A percentile compares a stretch with the other conserved stretches of the same genome.
phyloP scores from a whole-genome alignment of 2,797 vertebrate genomes.

The Betta splendens region DNA sequence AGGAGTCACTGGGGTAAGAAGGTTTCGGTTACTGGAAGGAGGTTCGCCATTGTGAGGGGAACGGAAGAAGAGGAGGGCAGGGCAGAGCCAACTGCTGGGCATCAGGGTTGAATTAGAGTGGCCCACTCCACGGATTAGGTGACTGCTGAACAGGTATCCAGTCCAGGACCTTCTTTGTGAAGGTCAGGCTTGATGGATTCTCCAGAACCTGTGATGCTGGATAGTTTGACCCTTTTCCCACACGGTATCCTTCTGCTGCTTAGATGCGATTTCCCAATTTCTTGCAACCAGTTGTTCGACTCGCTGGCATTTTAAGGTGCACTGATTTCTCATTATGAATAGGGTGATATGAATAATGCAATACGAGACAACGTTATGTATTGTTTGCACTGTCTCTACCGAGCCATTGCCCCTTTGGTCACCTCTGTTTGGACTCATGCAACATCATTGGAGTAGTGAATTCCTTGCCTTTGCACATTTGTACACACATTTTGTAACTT shows the following conservation, averaged over 20 bases:
- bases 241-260: constrained; percentile 39
- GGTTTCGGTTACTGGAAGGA: constrained; percentile 83
- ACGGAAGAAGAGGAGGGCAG: constrained; percentile 69
- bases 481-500: no score
- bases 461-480: no score
- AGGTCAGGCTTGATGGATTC: constrained; percentile 76
- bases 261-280: constrained; percentile 15
- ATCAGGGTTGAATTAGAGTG: constrained; percentile 68
- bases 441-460: no score
- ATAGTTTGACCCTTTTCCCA: constrained; percentile 76
- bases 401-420: background rate
- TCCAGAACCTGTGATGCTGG: constrained; percentile 55
- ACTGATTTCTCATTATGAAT: background rate
- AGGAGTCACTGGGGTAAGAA: constrained; percentile 72
- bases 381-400: background rate
- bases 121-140: constrained; percentile 70
- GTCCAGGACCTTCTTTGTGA: constrained; percentile 74
- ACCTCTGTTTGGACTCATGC: no score
- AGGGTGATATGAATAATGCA: background rate
- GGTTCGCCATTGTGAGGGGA: constrained; percentile 71
- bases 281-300: background rate
- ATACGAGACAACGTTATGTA: background rate
- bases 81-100: constrained; percentile 73
- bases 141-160: constrained; percentile 62
- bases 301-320: background rate